Evolutionary conservation across 2,797 vertebrate genomes (phyloP).

Genomic region (Cossypha dichroa): DNA sequence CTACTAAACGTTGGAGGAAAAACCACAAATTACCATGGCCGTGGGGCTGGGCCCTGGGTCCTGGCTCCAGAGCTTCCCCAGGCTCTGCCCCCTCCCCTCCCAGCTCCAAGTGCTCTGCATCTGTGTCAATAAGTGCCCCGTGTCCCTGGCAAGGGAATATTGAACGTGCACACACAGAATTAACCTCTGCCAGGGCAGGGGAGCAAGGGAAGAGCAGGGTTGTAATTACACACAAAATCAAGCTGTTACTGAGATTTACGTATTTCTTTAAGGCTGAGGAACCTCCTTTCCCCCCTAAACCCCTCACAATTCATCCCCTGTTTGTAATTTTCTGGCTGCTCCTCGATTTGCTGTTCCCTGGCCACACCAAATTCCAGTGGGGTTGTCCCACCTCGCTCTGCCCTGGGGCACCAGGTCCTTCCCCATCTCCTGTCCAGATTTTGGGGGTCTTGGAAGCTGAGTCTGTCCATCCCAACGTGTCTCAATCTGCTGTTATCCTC

Average conservation of each 20-base stretch:
- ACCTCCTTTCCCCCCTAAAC: neutral
- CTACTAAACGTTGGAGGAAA: constrained; percentile 84
- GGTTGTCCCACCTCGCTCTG: neutral
- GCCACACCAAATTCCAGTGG: neutral
- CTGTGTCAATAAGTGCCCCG: constrained; percentile 87
- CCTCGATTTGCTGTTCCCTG: neutral
- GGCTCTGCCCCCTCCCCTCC: constrained; percentile 46
- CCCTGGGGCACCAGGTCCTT: neutral
- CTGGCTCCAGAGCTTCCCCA: constrained; percentile 70
- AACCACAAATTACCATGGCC: constrained; percentile 93
- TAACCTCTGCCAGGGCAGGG: constrained; percentile 57
- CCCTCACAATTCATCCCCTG: constrained; percentile 27
- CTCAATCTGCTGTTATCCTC: neutral
- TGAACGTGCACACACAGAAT: constrained; percentile 74
- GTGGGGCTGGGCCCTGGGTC: constrained; percentile 78
- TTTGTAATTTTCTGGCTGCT: neutral
- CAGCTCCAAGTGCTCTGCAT: constrained; percentile 80
- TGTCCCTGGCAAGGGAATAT: constrained; percentile 64
- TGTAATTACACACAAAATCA: constrained; percentile 65
- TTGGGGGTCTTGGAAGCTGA: neutral
- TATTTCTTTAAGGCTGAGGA: constrained; percentile 25
- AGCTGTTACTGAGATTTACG: constrained; percentile 48
- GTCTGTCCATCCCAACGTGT: rapidly evolving
- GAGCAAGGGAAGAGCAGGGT: constrained; percentile 8
- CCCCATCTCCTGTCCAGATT: neutral